phyloP scores from a whole-genome alignment of 2,113 vertebrate genomes.

The Urocitellus parryii region DNA sequence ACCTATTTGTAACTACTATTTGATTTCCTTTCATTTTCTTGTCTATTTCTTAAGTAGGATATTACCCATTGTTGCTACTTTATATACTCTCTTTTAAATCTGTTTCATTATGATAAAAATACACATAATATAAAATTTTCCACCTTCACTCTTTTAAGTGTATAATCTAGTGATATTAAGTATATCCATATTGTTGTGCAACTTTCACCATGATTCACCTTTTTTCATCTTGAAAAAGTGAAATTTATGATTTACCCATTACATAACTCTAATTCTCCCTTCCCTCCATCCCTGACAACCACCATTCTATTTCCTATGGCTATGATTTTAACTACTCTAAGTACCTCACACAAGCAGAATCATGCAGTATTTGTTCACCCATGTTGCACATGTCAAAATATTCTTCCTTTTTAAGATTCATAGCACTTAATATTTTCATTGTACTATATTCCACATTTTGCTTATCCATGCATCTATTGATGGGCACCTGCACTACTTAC shows the following conservation, averaged over 20 bases:
- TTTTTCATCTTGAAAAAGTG: not conserved
- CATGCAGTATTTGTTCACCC: not conserved
- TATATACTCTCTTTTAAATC: not conserved
- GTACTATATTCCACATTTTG: not conserved
- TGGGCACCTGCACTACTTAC: not conserved
- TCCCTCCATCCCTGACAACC: not conserved
- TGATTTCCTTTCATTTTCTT: not conserved
- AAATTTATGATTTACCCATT: not conserved
- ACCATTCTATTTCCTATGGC: not conserved
- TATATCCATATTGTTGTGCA: not conserved
- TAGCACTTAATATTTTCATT: too few species aligned
- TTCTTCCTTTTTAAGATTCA: too few species aligned
- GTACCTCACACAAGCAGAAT: not conserved
- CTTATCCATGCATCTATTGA: not conserved
- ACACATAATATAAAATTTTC: not conserved
- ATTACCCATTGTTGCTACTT: not conserved
- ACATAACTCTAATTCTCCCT: not conserved
- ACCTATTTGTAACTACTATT: not conserved
- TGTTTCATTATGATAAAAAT: not conserved
- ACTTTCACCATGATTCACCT: not conserved
- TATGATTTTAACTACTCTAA: not conserved
- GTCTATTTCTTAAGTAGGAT: not conserved
- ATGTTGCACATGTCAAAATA: too few species aligned
- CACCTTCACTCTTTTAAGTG: constrained; percentile 3
- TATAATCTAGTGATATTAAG: not conserved